Evolutionary conservation across 2,888 invertebrate genomes (phyloP).

Genomic region (Liopterus haemorrhoidalis): DNA sequence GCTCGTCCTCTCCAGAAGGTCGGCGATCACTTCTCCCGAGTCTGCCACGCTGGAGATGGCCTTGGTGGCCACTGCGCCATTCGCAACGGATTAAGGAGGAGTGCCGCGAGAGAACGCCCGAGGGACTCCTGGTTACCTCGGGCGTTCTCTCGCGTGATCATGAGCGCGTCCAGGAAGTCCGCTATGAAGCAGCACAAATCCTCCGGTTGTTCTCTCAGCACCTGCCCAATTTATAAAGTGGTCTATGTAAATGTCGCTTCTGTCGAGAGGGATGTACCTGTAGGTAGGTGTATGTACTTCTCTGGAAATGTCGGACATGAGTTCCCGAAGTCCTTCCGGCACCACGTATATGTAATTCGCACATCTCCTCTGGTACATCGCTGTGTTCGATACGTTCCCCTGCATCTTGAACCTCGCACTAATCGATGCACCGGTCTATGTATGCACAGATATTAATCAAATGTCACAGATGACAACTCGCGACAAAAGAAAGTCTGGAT

Average conservation of each 20-base stretch:
- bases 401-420: no score
- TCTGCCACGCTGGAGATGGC: conserved; percentile 41
- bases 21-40: conserved; percentile 39
- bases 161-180: conserved; percentile 60
- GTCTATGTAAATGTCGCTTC: neutral
- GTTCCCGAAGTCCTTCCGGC: conserved; percentile 63
- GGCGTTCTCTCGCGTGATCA: conserved; percentile 59
- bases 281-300: conserved; percentile 48
- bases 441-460: no score
- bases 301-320: conserved; percentile 67
- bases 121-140: conserved; percentile 38
- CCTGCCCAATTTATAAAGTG: conserved; percentile 43
- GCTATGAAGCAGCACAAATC: conserved; percentile 62
- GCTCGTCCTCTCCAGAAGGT: conserved; percentile 38
- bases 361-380: conserved; percentile 44
- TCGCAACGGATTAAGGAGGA: neutral
- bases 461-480: no score
- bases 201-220: conserved; percentile 60
- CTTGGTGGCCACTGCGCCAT: conserved; percentile 38
- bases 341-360: conserved; percentile 49
- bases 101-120: neutral
- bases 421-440: no score
- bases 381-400: no score
- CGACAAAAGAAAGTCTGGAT: no score
- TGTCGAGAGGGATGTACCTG: no score